Conservation (phyloP, 1,140 invertebrate genomes). For the Zaprionus davidi region DNA sequence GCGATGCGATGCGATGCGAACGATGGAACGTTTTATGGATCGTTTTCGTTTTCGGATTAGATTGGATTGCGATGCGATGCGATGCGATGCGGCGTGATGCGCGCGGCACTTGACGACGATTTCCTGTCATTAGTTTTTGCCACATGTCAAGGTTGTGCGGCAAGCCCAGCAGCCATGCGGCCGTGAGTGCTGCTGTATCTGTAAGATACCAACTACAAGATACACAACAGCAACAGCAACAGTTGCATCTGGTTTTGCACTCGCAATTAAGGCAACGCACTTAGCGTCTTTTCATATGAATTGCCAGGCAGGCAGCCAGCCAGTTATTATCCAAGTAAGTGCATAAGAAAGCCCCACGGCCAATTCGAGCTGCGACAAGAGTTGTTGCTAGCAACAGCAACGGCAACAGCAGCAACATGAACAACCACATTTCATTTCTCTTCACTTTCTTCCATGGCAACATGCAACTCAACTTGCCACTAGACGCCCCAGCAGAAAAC, state of each 20-base stretch:
- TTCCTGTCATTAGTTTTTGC: slow-evolving; percentile 77
- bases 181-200: slow-evolving; percentile 21
- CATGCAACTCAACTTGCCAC: slow-evolving; percentile 50
- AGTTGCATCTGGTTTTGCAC: slow-evolving; percentile 39
- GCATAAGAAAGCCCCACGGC: slow-evolving; percentile 57
- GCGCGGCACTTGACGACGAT: slow-evolving; percentile 71
- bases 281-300: slow-evolving; percentile 79
- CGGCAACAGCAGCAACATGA: slow-evolving; percentile 42
- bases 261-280: slow-evolving; percentile 70
- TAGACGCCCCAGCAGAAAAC: slow-evolving; percentile 14
- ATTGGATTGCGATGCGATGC: slow-evolving; percentile 26
- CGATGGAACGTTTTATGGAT: slow-evolving; percentile 16
- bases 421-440: slow-evolving; percentile 69
- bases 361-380: slow-evolving; percentile 29
- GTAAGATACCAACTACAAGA: slow-evolving; percentile 41
- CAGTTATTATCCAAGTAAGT: slow-evolving; percentile 75
- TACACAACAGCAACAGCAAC: slow-evolving; percentile 11
- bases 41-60: slow-evolving; percentile 6
- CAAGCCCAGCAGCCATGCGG: slow-evolving; percentile 63
- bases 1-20: slow-evolving; percentile 37
- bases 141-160: slow-evolving; percentile 76
- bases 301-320: slow-evolving; percentile 46
- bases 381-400: slow-evolving; percentile 20
- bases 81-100: slow-evolving; percentile 36
- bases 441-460: slow-evolving; percentile 74